Base-by-base conservation (phyloP, 2,113 vertebrate species). In the Thymallus thymallus region DNA sequence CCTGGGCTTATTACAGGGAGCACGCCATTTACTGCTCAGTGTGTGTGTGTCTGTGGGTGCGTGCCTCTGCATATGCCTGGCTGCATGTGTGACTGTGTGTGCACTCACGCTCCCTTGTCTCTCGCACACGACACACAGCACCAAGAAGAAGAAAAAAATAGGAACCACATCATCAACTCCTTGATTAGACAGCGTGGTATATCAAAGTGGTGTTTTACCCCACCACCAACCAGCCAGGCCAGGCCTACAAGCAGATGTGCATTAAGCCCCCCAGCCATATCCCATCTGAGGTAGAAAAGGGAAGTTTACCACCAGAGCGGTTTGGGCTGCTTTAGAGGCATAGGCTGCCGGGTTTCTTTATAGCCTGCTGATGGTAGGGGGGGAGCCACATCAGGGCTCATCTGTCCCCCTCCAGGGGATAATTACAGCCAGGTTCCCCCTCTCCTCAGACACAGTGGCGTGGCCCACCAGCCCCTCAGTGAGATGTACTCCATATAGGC, bases 1-100 rank as follows among this genome's bases (percentile, higher is more conserved):
- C 32, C 73, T 70, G 70, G 30, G 62, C 75, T 82, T 80, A 76
- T 82, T 79, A 85, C 41, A 82, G 69, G 76, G 73, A 76, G 26
- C 66, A 69, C 24, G 64, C 63, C 73, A 56, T 56, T 67, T 67
- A 72, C 73, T 56, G 68, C 48, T 35, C 5, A 35, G 24, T 55
- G 62, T 29, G 62, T 67, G 65, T 67, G 65, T 67, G 65, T 45
- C 7, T 67, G 65, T 23, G 65, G 24, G 14, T 30, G 69, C 55
- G 69, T 58, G 48, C 55, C 16, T 71, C 51, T 71, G 48, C 56
- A 48, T 29, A 14, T 71, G 26, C 20, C 16, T 51, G 68, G 20
- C 29, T 60, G n/a, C 60, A 10, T 61, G 56, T 61, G 56, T 62
- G 29, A 20, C 9, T 10, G 10, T 23, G 60, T 61, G 60, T 20